Percentiles rank a stretch among this genome's conserved stretches.
These are phyloP conservation scores for Paramisgurnus dabryanus DNA, from an alignment of 2,113 vertebrate species.

Conservation along the genomic window DNA sequence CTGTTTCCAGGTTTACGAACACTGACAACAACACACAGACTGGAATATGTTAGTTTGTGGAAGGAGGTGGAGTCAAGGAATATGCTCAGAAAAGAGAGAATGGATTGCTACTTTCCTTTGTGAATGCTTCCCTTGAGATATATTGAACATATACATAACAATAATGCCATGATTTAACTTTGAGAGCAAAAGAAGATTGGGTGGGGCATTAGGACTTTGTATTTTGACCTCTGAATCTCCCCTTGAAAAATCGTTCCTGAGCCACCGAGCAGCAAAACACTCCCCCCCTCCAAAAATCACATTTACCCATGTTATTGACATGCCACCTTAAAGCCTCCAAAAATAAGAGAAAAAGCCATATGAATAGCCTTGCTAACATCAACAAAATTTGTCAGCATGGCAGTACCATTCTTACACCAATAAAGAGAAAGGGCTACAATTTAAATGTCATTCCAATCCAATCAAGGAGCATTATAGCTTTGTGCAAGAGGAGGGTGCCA, in stretches of 20 bases:
- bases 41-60: conserved; percentile 26
- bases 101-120: conserved; percentile 49
- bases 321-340: conserved; percentile 61
- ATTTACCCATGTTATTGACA: conserved; percentile 63
- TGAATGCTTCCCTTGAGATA: conserved; percentile 51
- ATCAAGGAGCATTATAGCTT: conserved; percentile 43
- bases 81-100: conserved; percentile 38
- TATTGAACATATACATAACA: conserved; percentile 46
- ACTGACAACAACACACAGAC: conserved; percentile 48
- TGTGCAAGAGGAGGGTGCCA: conserved; percentile 48
- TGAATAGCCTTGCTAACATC: conserved; percentile 15
- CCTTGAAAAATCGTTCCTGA: conserved; percentile 72
- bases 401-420: conserved; percentile 48
- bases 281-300: conserved; percentile 48
- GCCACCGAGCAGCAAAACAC: conserved; percentile 68
- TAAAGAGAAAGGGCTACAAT: conserved; percentile 46
- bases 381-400: conserved; percentile 48
- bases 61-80: conserved; percentile 37
- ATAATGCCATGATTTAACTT: conserved; percentile 38
- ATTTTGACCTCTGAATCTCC: conserved; percentile 69
- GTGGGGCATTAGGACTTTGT: conserved; percentile 29
- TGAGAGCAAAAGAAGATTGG: background rate
- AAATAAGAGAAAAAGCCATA: conserved; percentile 45
- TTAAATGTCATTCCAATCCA: conserved; percentile 30
- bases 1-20: conserved; percentile 55